Evolutionary conservation across 2,888 invertebrate species (phyloP).

Genomic region (Taphrorychus bicolor): DNA sequence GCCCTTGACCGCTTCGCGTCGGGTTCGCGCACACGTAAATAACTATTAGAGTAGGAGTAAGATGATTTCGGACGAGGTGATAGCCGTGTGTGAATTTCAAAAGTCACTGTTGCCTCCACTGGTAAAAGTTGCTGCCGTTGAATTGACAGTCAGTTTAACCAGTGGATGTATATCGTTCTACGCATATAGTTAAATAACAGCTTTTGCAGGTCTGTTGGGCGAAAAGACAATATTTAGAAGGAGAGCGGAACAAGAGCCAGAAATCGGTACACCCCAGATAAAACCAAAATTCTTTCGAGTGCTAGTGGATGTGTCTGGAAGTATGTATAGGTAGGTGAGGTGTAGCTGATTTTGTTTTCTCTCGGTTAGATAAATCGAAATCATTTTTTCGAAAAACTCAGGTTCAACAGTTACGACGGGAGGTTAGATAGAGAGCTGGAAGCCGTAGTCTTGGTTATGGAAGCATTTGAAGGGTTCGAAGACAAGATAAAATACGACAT

Average conservation of each 20-base stretch:
- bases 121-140: too few relatives aligned
- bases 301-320: slow-evolving; percentile 93
- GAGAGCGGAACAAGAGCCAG: slow-evolving; percentile 85
- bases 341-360: not conserved
- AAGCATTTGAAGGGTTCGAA: slow-evolving; percentile 88
- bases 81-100: too few relatives aligned
- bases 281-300: slow-evolving; percentile 88
- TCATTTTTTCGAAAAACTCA: slow-evolving; percentile 48
- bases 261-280: slow-evolving; percentile 84
- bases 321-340: slow-evolving; percentile 80
- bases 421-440: slow-evolving; percentile 91
- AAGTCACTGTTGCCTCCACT: too few relatives aligned
- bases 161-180: not conserved
- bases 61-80: too few relatives aligned
- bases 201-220: slow-evolving; percentile 76
- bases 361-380: not conserved
- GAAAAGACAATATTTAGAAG: slow-evolving; percentile 90
- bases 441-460: slow-evolving; percentile 87
- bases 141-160: too few relatives aligned
- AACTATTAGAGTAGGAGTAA: too few relatives aligned
- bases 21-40: too few relatives aligned
- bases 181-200: too few relatives aligned
- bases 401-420: slow-evolving; percentile 95
- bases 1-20: too few relatives aligned
- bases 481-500: slow-evolving; percentile 92